Conservation (phyloP, 2,113 vertebrate species). For the Prunella fulvescens region DNA sequence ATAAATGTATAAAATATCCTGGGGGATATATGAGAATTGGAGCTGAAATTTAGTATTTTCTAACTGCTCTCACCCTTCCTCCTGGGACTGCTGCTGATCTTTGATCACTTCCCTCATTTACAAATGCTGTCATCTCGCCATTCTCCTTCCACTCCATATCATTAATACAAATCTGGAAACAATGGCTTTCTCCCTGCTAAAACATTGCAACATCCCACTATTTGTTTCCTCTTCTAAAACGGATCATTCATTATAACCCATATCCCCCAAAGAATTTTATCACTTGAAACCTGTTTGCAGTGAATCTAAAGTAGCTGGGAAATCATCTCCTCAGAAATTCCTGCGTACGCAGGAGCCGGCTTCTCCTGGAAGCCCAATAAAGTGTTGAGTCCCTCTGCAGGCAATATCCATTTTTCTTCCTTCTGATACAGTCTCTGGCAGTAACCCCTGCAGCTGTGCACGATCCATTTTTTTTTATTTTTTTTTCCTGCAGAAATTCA, state of each 20-base stretch:
- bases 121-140: neutral
- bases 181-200: slow-evolving; percentile 39
- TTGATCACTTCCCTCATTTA: slow-evolving; percentile 51
- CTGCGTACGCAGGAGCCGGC: neutral
- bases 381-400: slow-evolving; percentile 43
- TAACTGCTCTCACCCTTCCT: slow-evolving; percentile 22
- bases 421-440: slow-evolving; percentile 40
- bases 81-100: slow-evolving; percentile 18
- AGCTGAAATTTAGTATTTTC: slow-evolving; percentile 39
- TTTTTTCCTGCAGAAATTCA: slow-evolving; percentile 14
- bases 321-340: slow-evolving; percentile 50
- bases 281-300: slow-evolving; percentile 59
- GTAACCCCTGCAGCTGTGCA: slow-evolving; percentile 36
- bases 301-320: slow-evolving; percentile 56
- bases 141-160: slow-evolving; percentile 22
- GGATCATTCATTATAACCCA: slow-evolving; percentile 47
- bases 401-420: slow-evolving; percentile 55
- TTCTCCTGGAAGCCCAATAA: slow-evolving; percentile 54
- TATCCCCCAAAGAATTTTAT: slow-evolving; percentile 67
- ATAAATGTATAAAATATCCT: neutral
- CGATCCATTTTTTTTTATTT: neutral
- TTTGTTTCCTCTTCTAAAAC: slow-evolving; percentile 51
- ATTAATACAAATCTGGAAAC: slow-evolving; percentile 63
- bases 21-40: neutral
- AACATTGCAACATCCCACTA: slow-evolving; percentile 51